Percentiles rank a stretch among this genome's conserved stretches.
phyloP scores from a whole-genome alignment of 2,113 vertebrate genomes.

The Mystacornis crossleyi region DNA sequence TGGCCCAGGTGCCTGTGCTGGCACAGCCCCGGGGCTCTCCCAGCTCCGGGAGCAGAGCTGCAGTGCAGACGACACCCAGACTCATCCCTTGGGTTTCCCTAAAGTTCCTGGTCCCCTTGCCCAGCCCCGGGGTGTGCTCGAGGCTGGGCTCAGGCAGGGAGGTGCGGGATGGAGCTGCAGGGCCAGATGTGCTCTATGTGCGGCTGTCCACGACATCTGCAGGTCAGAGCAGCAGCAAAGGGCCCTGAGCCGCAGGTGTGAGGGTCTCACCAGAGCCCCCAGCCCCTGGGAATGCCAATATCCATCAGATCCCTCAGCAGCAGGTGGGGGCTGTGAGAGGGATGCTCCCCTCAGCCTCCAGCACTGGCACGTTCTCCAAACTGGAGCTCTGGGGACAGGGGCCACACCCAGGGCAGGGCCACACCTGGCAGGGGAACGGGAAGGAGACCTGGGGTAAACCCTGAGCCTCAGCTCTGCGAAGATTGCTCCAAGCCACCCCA shows the following conservation, averaged over 20 bases:
- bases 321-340: background rate
- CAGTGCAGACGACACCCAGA: background rate
- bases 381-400: background rate
- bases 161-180: background rate
- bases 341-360: background rate
- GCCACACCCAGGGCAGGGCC: background rate
- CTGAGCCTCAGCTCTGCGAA: background rate
- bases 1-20: background rate
- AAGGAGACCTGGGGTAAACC: background rate
- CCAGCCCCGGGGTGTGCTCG: fast-evolving
- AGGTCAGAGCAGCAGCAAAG: background rate
- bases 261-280: background rate
- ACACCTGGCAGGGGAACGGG: background rate
- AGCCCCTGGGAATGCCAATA: background rate
- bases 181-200: background rate
- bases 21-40: background rate
- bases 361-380: fast-evolving
- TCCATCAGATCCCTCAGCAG: background rate
- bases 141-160: background rate
- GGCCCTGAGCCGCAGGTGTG: background rate
- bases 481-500: background rate
- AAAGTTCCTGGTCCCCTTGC: background rate
- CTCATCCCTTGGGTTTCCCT: background rate
- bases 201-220: background rate
- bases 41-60: background rate